Evolutionary conservation across 2,113 vertebrate species (phyloP).

Genomic region (Erythrolamprus reginae): DNA sequence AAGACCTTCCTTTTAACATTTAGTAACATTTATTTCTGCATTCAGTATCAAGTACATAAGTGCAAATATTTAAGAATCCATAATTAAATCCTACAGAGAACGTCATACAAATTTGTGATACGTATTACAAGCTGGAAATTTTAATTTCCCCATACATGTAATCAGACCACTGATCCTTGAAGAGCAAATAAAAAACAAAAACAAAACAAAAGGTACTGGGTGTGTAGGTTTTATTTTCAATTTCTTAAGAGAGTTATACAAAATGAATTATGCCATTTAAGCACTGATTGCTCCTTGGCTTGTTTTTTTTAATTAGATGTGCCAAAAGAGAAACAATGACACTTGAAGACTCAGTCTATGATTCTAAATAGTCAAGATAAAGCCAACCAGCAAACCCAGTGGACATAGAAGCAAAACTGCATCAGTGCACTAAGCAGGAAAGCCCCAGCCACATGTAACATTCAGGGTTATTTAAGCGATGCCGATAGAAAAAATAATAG

Average conservation of each 20-base stretch:
- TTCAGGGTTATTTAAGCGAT: constrained; percentile 83
- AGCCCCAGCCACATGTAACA: constrained; percentile 81
- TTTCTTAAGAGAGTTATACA: constrained; percentile 76
- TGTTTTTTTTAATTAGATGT: constrained; percentile 76
- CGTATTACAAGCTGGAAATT: constrained; percentile 89
- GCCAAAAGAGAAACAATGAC: constrained; percentile 73
- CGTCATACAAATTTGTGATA: constrained; percentile 94
- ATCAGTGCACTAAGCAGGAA: constrained; percentile 79
- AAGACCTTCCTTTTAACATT: constrained; percentile 71
- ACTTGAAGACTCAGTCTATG: constrained; percentile 82
- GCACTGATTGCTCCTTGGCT: constrained; percentile 77
- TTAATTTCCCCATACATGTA: constrained; percentile 84
- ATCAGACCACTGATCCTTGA: constrained; percentile 83
- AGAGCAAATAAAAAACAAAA: constrained; percentile 73
- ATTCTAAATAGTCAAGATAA: constrained; percentile 85
- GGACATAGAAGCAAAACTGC: constrained; percentile 84
- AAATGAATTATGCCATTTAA: constrained; percentile 84
- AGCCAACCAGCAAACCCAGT: constrained; percentile 83
- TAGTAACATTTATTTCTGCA: constrained; percentile 99
- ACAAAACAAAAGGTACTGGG: constrained; percentile 73
- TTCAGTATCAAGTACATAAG: constrained; percentile 98
- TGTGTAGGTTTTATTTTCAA: constrained; percentile 34
- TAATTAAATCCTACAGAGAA: constrained; percentile 89
- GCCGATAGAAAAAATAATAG: constrained; percentile 71
- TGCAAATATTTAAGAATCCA: constrained; percentile 97